Conservation (phyloP, 2,113 vertebrate genomes). For the Corythaixoides concolor region DNA sequence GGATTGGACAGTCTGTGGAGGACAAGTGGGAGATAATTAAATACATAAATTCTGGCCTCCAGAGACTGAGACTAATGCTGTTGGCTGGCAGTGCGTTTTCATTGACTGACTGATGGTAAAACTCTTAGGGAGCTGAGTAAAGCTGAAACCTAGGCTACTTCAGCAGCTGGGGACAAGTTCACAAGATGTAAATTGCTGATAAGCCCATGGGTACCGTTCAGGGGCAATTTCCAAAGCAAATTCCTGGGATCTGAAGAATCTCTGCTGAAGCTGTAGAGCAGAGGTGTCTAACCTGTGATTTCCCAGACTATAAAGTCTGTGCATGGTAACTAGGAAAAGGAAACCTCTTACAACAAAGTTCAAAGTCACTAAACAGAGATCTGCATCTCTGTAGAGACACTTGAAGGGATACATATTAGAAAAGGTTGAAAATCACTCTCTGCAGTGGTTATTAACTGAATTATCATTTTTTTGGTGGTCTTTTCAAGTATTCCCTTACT, state of each 20-base stretch:
- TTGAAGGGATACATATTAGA: background rate
- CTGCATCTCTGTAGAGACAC: background rate
- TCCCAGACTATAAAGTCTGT: background rate
- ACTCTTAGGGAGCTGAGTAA: background rate
- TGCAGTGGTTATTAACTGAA: background rate
- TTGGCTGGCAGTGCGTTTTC: background rate
- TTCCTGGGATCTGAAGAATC: background rate
- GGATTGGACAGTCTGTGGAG: background rate
- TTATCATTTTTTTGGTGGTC: background rate
- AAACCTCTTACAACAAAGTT: background rate
- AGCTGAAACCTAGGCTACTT: background rate
- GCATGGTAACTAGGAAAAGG: background rate
- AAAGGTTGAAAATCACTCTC: background rate
- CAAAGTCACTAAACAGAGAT: background rate
- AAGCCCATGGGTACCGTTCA: background rate
- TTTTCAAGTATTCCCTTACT: slow-evolving; percentile 6
- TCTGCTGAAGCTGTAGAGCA: background rate
- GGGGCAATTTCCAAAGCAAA: background rate
- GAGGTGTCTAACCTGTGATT: background rate
- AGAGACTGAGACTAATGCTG: background rate
- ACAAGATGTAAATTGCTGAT: background rate
- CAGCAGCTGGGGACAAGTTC: background rate
- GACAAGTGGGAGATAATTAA: background rate
- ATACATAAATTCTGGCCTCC: background rate
- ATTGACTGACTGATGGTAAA: background rate